Base-by-base conservation (phyloP, 2,797 vertebrate genomes). In the Epinephelus coioides region DNA sequence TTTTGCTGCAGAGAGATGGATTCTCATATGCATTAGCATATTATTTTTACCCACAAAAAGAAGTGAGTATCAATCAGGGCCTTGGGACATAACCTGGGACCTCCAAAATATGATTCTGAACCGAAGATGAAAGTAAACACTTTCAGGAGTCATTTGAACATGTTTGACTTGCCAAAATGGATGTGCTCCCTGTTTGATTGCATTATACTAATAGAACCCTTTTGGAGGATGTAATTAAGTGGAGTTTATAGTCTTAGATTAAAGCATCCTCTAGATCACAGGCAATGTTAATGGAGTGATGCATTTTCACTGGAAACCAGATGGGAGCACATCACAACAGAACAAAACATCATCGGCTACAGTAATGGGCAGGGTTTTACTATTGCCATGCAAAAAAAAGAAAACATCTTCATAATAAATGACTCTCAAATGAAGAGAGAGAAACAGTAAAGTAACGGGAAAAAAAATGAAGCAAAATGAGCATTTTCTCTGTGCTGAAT, bases 201-300 rank as follows among this genome's bases (percentile, higher is more conserved):
- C 90, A 91, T 94, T 95, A 90, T 89, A 95, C 94, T 94, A 95
- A 94, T 92, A 89, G 84, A 91, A 88, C 81, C 89, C 78, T 91
- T 94, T 94, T 90, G 83, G 90, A 93, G 94, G 95, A 95, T 94
- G 94, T 94, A 96, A 96, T 96, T 96, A 96, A 95, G 90, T 93
- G 82, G 84, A 94, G 95, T 96, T 96, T 96, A 96, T 93, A 95
- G 94, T 94, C 90, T 92, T 94, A 95, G 95, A 96, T 96, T 95
- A 96, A 96, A 96, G 95, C 93, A 87, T 93, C 90, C 88, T 93
- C 84, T 83, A 95, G 95, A 96, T 96, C 95, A 96, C 91, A 96
- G 95, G 94, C 92, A 89, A 91, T 90, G 92, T 89, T 95, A 96
- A 96, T 95, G 93, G 92, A 91, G 91, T 95, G 94, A 94, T 96